These are phyloP conservation scores for Anabas testudineus DNA, from an alignment of 2,797 vertebrate species.

Conservation along the genomic window DNA sequence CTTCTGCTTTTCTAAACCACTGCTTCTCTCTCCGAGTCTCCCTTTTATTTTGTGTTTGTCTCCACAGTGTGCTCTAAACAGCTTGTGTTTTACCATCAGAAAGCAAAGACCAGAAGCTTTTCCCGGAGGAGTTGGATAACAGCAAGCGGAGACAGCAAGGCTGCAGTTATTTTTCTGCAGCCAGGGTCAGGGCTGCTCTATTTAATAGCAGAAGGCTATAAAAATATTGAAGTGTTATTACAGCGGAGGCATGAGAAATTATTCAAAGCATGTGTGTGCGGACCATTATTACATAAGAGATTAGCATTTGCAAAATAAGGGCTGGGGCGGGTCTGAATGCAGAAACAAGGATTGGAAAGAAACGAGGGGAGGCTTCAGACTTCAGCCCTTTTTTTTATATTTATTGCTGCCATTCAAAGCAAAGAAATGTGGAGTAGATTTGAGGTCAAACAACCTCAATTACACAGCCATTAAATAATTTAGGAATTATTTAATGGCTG, in stretches of 20 bases:
- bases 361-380: slow-evolving; percentile 31
- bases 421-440: slow-evolving; percentile 54
- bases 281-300: slow-evolving; percentile 60
- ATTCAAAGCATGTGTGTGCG: slow-evolving; percentile 49
- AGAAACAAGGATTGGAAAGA: slow-evolving; percentile 44
- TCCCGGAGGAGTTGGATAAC: slow-evolving; percentile 40
- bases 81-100: slow-evolving; percentile 30
- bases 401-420: slow-evolving; percentile 8
- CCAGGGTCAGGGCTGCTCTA: slow-evolving; percentile 40
- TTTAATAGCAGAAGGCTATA: slow-evolving; percentile 51
- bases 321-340: slow-evolving; percentile 22
- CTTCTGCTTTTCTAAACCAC: slow-evolving; percentile 5
- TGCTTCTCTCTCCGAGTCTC: slow-evolving; percentile 17
- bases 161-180: slow-evolving; percentile 48
- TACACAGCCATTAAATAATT: slow-evolving; percentile 10
- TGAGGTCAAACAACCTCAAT: slow-evolving; percentile 42
- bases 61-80: slow-evolving; percentile 42
- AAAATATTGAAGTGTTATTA: slow-evolving; percentile 67
- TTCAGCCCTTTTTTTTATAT: slow-evolving; percentile 22
- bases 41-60: slow-evolving; percentile 16
- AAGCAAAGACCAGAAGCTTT: slow-evolving; percentile 39
- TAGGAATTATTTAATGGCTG: slow-evolving; percentile 12
- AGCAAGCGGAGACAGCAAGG: slow-evolving; percentile 25
- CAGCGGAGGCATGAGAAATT: slow-evolving; percentile 53
- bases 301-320: slow-evolving; percentile 34